Base-by-base conservation (phyloP, 2,797 vertebrate genomes). In the Mergus octosetaceus region DNA sequence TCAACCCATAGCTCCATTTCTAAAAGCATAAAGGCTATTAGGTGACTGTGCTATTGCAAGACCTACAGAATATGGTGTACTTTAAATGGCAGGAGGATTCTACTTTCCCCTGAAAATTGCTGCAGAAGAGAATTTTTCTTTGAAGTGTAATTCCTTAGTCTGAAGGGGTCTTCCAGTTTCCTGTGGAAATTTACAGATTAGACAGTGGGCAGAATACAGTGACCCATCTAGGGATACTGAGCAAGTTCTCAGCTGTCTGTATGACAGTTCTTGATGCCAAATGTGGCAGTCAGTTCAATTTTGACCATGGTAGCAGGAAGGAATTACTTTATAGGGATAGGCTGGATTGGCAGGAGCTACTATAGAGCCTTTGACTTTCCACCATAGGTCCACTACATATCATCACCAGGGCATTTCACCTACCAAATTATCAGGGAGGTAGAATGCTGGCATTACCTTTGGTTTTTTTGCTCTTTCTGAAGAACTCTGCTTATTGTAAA, bases 381-480 rank as follows among this genome's bases (percentile, higher is more conserved):
- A 8, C 14, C 53, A n/a, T 17, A 65, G 20, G 11, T 56, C 18
- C 5, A 1, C 8, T 32, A 5, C 36, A 0, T 3, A 21, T 39
- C 18, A 41, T 87, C 62, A 72, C 30, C 49, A 39, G 58, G 25
- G 32, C 2, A 0, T 69, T 72, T 74, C 41, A 45, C 17, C 24
- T 12, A 25, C 39, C 3, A 11, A 5, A 14, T 84, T 58, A 38
- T 57, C 32, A 13, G 58, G 32, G 51, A 81, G 22, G 2, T 22
- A 16, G 54, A 47, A 56, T 16, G 6, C 34, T 60, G 43, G 32
- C 34, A 2, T 36, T 72, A n/a, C 9, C 15, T 69, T 28, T 73
- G 71, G 11, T n/a, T 69, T 69, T 77, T 81, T 5, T 25, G 8
- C 15, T 45, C 15, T 54, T 66, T 70, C 51, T 60, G 60, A 75